Evolutionary conservation across 2,888 invertebrate species (phyloP), one percentile per base, ranked within the genome.

Genomic region (Coelogynopora nodosa): DNA sequence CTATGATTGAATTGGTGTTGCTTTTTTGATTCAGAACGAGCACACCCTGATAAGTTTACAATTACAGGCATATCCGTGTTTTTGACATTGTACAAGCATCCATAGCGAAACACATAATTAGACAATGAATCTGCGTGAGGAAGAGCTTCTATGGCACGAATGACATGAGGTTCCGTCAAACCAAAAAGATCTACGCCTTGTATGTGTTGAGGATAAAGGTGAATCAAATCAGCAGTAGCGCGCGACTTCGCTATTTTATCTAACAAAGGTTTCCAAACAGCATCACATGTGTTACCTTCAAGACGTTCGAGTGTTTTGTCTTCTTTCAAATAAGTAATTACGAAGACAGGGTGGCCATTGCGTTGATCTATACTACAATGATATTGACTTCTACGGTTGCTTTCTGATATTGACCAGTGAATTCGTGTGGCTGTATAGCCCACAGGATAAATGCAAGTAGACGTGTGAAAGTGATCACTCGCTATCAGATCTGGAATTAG

Each of bases 131-230:
- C 99, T 88, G 98, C 95, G 28, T 99, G 98, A 0, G 99, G 99
- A 88, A 99, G 93, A 86, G 97, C 98, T 93, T 99, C 99, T 67
- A 98, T 93, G 74, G 99, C 97, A 88, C 97, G 93, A 0, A 97
- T 95, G 88, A 99, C 95, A 30, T 96, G 95, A 0, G 97, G 97
- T 92, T 99, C 99, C 0, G 96, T 96, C 67, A 99, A 93, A 0
- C 99, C 99, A 91, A 98, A 99, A 86, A 99, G 93, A 92, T 97
- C 97, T 92, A 99, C 98, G 0, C 98, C 98, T 30, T 95, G 95
- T 31, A 98, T 94, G 91, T 95, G 97, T 90, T 95, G 94, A 1
- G 97, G 96, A 93, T 98, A 98, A 87, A 99, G 93, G 92, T 96
- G 94, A 28, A 96, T 94, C 85, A 95, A 94, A 88, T 94, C 94